These are phyloP conservation scores for Dorcus hopei DNA, from an alignment of 2,888 invertebrate genomes.

Conservation along the genomic window DNA sequence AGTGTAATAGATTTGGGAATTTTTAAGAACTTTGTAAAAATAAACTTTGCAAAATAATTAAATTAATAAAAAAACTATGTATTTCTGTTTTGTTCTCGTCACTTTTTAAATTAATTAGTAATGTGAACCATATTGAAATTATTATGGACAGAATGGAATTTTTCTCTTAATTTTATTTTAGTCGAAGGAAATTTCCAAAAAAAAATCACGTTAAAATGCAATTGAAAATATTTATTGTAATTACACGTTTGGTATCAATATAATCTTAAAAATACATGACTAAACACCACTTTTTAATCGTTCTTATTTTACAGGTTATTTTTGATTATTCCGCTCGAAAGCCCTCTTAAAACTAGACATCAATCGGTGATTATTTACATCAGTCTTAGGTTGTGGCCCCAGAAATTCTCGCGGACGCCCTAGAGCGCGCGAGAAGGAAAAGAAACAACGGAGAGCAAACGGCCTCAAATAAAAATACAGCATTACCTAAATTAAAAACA, in stretches of 20 bases:
- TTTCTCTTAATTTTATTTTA: no score
- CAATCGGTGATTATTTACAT: slow-evolving; percentile 28
- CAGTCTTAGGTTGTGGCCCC: slow-evolving; percentile 39
- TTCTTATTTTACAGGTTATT: slow-evolving; percentile 24
- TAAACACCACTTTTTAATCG: slow-evolving; percentile 27
- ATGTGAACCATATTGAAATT: no score
- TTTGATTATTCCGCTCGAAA: slow-evolving; percentile 26
- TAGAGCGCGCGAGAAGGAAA: slow-evolving; percentile 1
- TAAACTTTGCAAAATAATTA: no score
- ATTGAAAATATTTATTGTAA: no score
- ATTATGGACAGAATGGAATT: no score
- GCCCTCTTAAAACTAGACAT: slow-evolving; percentile 19
- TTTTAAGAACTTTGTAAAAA: no score
- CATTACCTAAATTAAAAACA: slow-evolving; percentile 6
- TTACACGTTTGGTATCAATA: slow-evolving; percentile 9
- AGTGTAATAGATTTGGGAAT: no score
- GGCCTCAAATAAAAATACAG: slow-evolving; percentile 8
- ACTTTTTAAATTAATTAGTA: no score
- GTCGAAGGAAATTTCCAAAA: not conserved
- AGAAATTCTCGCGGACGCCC: slow-evolving; percentile 17
- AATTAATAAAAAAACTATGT: no score
- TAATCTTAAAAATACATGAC: slow-evolving; percentile 20
- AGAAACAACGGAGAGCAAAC: not conserved
- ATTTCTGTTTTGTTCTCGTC: no score
- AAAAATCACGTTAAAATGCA: no score